Evolutionary conservation across 2,888 invertebrate genomes (phyloP), one percentile per base, ranked within the genome.

Genomic region (Meandrusa payeni): DNA sequence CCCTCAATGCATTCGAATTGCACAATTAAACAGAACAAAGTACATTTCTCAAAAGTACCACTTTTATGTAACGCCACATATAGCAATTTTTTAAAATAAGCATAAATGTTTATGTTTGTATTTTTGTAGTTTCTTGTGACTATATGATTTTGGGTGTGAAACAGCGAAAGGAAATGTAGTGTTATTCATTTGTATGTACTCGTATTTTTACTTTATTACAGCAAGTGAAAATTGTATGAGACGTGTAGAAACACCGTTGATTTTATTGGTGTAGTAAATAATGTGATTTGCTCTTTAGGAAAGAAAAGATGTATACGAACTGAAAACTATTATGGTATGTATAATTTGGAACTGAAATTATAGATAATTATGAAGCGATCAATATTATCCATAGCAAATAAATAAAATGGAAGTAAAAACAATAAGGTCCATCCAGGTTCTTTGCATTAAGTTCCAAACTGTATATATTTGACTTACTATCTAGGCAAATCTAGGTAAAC

Each of bases 1-100:
- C 76, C 72, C 72, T 60, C 62, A 61, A 61, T 64, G 71, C 74
- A 80, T 76, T 64, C 69, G 61, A 72, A 64, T 59, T 76, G 77
- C 80, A 79, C 78, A 72, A 73, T 69, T 72, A 67, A 54, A 56
- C 54, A 50, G 58, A 54, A 55, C 48, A 53, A 57, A 33, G 24
- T 42, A 46, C 26, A 32, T 26, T 31, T 47, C 42, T 54, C 48
- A 52, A n/a, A n/a, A 57, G 59, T 59, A 61, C 60, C 50, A 53
- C 51, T 55, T 51, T 37, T 47, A 49, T 52, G 48, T 40, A 37
- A 46, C 36, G 36, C 45, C 32, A 41, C 39, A 45, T 38, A 31
- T 22, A 29, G 5, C 5, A 34, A 12, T 23, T 23, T 29, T 19
- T 17, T 22, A 13, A 31, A 10, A 9, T 26, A 26, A 24, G 2